These are phyloP conservation scores for Eupelmus urozonus DNA, from an alignment of 2,888 invertebrate genomes.

Conservation along the genomic window DNA sequence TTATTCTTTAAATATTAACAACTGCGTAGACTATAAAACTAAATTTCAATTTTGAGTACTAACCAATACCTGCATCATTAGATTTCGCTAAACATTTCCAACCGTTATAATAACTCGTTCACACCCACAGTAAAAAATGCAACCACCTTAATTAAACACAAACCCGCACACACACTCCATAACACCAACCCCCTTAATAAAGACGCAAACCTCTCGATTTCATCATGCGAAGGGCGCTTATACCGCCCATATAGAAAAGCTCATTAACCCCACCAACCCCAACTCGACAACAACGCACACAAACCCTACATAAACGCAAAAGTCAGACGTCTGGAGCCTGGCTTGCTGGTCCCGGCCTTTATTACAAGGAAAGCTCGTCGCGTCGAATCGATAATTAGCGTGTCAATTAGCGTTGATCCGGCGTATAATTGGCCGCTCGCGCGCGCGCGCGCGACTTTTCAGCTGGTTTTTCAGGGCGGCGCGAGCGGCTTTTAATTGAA, in stretches of 20 bases:
- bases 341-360: slow-evolving; percentile 45
- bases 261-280: background rate
- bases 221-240: background rate
- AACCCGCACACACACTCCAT: background rate
- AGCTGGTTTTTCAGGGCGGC: slow-evolving; percentile 23
- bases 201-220: slow-evolving; percentile 14
- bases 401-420: slow-evolving; percentile 73
- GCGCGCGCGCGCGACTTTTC: slow-evolving; percentile 35
- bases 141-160: too few relatives aligned
- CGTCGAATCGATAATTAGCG: slow-evolving; percentile 73
- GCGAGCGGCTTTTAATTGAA: slow-evolving; percentile 42
- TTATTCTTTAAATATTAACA: too few relatives aligned
- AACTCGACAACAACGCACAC: background rate
- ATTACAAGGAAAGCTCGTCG: slow-evolving; percentile 66
- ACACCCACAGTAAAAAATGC: too few relatives aligned
- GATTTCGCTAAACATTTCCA: too few relatives aligned
- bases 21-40: too few relatives aligned
- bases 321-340: too few relatives aligned
- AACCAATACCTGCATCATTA: too few relatives aligned
- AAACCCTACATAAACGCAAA: background rate
- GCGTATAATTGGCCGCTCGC: slow-evolving; percentile 69
- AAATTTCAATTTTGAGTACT: too few relatives aligned
- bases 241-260: slow-evolving; percentile 1
- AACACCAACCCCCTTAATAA: background rate
- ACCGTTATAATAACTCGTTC: too few relatives aligned